Evolutionary conservation across 2,888 invertebrate species (phyloP).

Genomic region (Euphydryas editha): DNA sequence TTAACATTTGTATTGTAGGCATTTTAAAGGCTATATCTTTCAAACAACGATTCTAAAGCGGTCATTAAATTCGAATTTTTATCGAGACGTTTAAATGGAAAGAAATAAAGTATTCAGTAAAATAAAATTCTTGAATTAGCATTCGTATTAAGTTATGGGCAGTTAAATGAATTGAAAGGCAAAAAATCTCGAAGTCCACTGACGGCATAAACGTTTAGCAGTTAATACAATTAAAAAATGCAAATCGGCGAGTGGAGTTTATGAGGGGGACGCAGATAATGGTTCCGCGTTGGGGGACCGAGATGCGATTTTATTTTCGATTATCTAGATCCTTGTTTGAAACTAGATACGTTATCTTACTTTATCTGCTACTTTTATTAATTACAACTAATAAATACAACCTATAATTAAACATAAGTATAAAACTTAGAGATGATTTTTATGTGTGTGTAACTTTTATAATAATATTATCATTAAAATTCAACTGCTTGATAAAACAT

Average conservation of each 20-base stretch:
- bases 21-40: background rate
- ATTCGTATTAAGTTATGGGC: slow-evolving; percentile 45
- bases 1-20: background rate
- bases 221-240: slow-evolving; percentile 47
- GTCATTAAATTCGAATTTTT: slow-evolving; percentile 25
- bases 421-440: no score
- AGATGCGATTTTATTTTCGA: background rate
- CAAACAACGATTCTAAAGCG: background rate
- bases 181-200: slow-evolving; percentile 40
- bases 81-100: slow-evolving; percentile 37
- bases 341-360: background rate
- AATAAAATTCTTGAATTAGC: slow-evolving; percentile 45
- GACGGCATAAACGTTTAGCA: slow-evolving; percentile 43
- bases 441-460: no score
- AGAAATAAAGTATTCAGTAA: slow-evolving; percentile 39
- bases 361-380: background rate
- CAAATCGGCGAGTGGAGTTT: slow-evolving; percentile 38
- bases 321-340: background rate
- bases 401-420: no score
- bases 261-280: slow-evolving; percentile 21
- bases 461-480: no score
- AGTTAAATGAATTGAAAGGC: slow-evolving; percentile 45
- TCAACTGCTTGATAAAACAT: no score
- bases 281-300: slow-evolving; percentile 2
- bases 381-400: background rate